phyloP scores from a whole-genome alignment of 2,888 invertebrate species.

The Ischnus inquisitorius region DNA sequence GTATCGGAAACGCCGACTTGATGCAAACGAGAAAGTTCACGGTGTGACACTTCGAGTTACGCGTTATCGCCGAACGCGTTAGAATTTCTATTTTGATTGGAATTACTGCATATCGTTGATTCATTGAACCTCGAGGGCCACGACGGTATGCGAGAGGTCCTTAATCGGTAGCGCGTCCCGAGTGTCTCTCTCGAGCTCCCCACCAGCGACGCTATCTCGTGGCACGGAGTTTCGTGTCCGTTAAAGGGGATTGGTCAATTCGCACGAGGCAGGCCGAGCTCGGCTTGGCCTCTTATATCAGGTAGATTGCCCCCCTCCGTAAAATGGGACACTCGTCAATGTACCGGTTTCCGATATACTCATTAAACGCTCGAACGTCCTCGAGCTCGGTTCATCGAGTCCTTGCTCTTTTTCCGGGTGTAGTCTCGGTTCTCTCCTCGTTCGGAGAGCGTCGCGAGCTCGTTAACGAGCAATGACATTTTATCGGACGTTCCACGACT shows the following conservation, averaged over 20 bases:
- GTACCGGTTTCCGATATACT: slow-evolving; percentile 30
- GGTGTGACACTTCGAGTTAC: slow-evolving; percentile 51
- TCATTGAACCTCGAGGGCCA: slow-evolving; percentile 9
- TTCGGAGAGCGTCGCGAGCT: neutral
- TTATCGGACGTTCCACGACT: neutral
- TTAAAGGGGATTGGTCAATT: slow-evolving; percentile 51
- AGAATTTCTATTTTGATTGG: slow-evolving; percentile 48
- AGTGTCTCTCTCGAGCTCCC: neutral
- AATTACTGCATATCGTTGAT: slow-evolving; percentile 27
- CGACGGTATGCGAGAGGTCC: neutral
- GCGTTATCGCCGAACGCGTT: slow-evolving; percentile 11
- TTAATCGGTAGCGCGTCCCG: slow-evolving; percentile 2
- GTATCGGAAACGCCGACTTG: neutral
- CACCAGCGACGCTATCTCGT: slow-evolving; percentile 12
- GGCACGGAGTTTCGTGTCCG: slow-evolving; percentile 13
- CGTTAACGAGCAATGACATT: neutral
- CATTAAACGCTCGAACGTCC: slow-evolving; percentile 30
- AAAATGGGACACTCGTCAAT: slow-evolving; percentile 51
- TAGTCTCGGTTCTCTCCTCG: neutral
- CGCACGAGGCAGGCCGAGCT: slow-evolving; percentile 7
- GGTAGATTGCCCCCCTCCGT: slow-evolving; percentile 32
- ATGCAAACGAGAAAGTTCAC: slow-evolving; percentile 56
- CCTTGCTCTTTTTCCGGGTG: slow-evolving; percentile 1
- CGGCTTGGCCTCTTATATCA: slow-evolving; percentile 34
- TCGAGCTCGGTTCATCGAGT: neutral